Percentiles rank a stretch among this genome's conserved stretches.
Conservation (phyloP, 2,797 vertebrate species). For the Denticeps clupeoides region DNA sequence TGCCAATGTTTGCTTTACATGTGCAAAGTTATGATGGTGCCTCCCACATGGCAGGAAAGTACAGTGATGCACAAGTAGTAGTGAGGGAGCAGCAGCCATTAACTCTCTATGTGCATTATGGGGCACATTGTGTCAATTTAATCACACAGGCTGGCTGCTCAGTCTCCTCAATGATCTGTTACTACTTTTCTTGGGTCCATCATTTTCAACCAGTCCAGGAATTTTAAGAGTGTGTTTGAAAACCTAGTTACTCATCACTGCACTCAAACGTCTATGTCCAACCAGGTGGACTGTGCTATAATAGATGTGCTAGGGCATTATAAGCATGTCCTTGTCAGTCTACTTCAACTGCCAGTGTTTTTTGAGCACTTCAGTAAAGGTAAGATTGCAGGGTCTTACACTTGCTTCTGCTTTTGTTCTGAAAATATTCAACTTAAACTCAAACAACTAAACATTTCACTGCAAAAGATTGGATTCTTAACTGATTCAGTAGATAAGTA, state of each 20-base stretch:
- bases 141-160: slow-evolving; percentile 5
- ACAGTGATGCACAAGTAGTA: slow-evolving; percentile 11
- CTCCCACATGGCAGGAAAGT: slow-evolving; percentile 11
- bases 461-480: background rate
- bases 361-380: background rate
- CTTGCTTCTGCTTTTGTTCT: background rate
- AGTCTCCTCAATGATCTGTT: slow-evolving; percentile 1
- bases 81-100: slow-evolving; percentile 8
- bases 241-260: slow-evolving; percentile 6
- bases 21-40: slow-evolving; percentile 12
- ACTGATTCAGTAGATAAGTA: slow-evolving; percentile 8
- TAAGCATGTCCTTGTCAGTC: slow-evolving; percentile 5
- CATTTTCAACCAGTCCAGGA: slow-evolving; percentile 7
- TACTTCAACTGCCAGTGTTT: background rate
- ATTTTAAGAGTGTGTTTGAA: background rate
- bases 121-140: background rate
- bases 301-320: no score
- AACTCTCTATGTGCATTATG: slow-evolving; percentile 13
- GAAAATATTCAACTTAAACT: no score
- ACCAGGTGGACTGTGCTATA: slow-evolving; percentile 17
- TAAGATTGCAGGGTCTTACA: slow-evolving; percentile 1
- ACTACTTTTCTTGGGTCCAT: slow-evolving; percentile 6
- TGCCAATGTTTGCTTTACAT: slow-evolving; percentile 6
- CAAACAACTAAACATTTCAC: no score
- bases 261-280: slow-evolving; percentile 12